These are phyloP conservation scores for Drosophila sulfurigaster DNA, from an alignment of 1,140 invertebrate genomes.

Conservation along the genomic window DNA sequence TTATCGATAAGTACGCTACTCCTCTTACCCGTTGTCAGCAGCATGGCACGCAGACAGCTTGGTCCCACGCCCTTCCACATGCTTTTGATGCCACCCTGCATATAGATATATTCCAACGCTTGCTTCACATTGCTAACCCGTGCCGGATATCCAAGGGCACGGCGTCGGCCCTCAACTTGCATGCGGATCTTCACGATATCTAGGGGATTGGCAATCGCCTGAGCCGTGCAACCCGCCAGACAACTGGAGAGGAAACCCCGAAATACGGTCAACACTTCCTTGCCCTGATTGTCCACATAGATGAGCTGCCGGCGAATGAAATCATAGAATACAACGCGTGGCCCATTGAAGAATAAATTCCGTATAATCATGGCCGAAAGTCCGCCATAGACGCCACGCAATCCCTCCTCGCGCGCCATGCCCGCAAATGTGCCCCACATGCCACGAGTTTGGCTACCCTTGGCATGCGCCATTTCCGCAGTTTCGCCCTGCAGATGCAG, in stretches of 20 bases:
- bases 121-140: background rate
- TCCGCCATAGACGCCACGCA: background rate
- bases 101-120: constrained; percentile 1
- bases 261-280: background rate
- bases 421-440: background rate
- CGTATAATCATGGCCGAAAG: constrained; percentile 6
- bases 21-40: constrained; percentile 22
- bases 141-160: constrained; percentile 1
- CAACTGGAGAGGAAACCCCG: background rate
- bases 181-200: constrained; percentile 26
- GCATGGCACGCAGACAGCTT: constrained; percentile 15
- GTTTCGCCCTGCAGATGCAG: constrained; percentile 5
- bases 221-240: constrained; percentile 12
- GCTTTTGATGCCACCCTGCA: background rate
- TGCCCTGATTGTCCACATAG: constrained; percentile 2
- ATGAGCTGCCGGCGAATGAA: background rate
- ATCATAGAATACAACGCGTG: constrained; percentile 13
- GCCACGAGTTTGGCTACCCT: background rate
- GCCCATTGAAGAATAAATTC: constrained; percentile 19
- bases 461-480: background rate
- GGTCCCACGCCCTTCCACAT: constrained; percentile 27
- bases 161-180: constrained; percentile 20
- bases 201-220: constrained; percentile 25
- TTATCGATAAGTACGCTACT: too few species aligned
- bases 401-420: constrained; percentile 7